Percentiles rank a stretch among this genome's conserved stretches.
Evolutionary conservation across 2,113 vertebrate species (phyloP).

Genomic region (Limnothrissa miodon): DNA sequence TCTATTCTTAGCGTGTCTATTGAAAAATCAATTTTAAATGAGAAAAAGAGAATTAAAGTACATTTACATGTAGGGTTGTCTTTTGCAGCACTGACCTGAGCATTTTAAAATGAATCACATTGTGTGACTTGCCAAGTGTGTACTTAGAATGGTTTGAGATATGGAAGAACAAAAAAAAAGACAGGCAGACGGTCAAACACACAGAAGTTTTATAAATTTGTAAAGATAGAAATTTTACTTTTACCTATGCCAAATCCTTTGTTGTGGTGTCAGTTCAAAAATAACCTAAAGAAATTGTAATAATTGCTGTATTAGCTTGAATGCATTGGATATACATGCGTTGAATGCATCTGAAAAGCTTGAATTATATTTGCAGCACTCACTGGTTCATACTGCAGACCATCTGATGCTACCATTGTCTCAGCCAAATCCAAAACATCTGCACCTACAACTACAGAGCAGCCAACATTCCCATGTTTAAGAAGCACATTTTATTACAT

Average conservation of each 20-base stretch:
- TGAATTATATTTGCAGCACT: constrained; percentile 52
- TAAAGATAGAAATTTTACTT: not conserved
- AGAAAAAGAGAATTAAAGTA: no score
- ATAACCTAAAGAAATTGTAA: constrained; percentile 70
- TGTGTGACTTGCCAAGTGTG: no score
- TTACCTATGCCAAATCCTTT: constrained; percentile 94
- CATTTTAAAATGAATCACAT: no score
- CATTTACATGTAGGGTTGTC: no score
- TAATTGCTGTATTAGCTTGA: not conserved
- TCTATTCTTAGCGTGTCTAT: no score
- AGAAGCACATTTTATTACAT: not conserved
- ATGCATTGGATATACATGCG: not conserved
- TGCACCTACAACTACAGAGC: constrained; percentile 86
- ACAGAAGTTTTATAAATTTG: no score
- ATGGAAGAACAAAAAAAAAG: no score
- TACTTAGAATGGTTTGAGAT: no score
- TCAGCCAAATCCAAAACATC: constrained; percentile 96
- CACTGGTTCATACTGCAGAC: constrained; percentile 91
- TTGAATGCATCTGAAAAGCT: not conserved
- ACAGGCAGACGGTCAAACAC: no score
- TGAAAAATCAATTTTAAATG: no score
- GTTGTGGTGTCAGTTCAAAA: constrained; percentile 90
- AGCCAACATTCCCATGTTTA: not conserved
- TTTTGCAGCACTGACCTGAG: no score
- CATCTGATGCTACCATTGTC: constrained; percentile 95